Evolutionary conservation across 2,888 invertebrate species (phyloP), one percentile per base, ranked within the genome.

Genomic region (Torymus texanus): DNA sequence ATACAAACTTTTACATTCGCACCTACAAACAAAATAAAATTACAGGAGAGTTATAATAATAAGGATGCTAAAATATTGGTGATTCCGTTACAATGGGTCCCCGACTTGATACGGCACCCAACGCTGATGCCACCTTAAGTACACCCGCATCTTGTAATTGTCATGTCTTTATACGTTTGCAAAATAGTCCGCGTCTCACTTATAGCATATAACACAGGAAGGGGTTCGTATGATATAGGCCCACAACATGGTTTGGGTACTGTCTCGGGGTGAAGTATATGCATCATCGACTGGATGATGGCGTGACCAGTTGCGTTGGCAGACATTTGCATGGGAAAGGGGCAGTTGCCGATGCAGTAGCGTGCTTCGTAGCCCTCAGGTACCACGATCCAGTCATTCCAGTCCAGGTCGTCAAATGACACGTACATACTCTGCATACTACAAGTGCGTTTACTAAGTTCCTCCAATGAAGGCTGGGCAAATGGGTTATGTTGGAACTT

Each of bases 301-400:
- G 98, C 98, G 89, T 98, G 98, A 91, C 98, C 98, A 4, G 98
- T 97, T 2, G 98, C 97, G 90, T 98, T 97, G 94, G 97, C 96
- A 88, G 96, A 95, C 0, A 96, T 95, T 87, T 96, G 96, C 41
- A 98, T 91, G 0, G 98, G 98, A 88, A 98, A 98, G 89, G 95
- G 95, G 88, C 98, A 98, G 88, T 97, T 96, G 0, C 98, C 98
- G 85, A 95, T 94, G 91, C 98, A 98, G 88, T 96, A 98, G 90
- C 95, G 97, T 0, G 98, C 98, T 2, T 96, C 95, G 89, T 97
- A 98, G 2, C 98, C 98, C 85, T 96, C 96, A 0, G 98, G 98
- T 1, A 98, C 98, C 83, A 98, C 97, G 83, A 98, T 97, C 97
- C 51, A 13, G 14, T 73, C 24, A 21, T 68, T 18, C 5, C 68